A percentile compares a stretch with the other conserved stretches of the same genome.
phyloP scores from a whole-genome alignment of 1,140 invertebrate genomes.

The Propsilocerus akamusi region DNA sequence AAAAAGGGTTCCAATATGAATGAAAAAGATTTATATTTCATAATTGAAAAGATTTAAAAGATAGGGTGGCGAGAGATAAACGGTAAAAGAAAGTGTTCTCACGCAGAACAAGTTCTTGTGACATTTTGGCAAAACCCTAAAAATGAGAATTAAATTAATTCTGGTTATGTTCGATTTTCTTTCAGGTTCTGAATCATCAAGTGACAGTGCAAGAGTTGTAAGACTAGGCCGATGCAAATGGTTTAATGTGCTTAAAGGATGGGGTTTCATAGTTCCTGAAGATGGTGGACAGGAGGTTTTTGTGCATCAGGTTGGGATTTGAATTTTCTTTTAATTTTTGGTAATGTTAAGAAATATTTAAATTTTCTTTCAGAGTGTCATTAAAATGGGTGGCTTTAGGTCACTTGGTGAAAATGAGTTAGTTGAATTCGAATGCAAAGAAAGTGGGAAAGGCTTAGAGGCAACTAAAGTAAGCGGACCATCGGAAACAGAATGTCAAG shows the following conservation, averaged over 20 bases:
- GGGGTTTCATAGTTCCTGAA: slow-evolving; percentile 78
- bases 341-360: neutral
- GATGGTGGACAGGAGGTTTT: slow-evolving; percentile 78
- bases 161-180: too few relatives aligned
- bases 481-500: slow-evolving; percentile 53
- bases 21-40: too few relatives aligned
- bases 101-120: too few relatives aligned
- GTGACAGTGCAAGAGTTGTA: too few relatives aligned
- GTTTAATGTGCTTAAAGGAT: slow-evolving; percentile 86
- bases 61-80: too few relatives aligned
- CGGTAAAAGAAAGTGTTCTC: too few relatives aligned
- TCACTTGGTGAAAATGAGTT: slow-evolving; percentile 71
- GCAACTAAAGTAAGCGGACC: slow-evolving; percentile 64
- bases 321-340: neutral
- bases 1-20: too few relatives aligned
- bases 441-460: slow-evolving; percentile 67
- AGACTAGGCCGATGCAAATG: slow-evolving; percentile 72
- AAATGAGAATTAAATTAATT: too few relatives aligned
- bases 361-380: slow-evolving; percentile 49
- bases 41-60: too few relatives aligned
- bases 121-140: neutral
- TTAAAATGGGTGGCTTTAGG: slow-evolving; percentile 72
- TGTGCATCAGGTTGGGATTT: slow-evolving; percentile 60
- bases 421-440: slow-evolving; percentile 70
- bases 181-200: too few relatives aligned